These are phyloP conservation scores for Drosophila bocqueti DNA, from an alignment of 1,140 invertebrate species.

Conservation along the genomic window DNA sequence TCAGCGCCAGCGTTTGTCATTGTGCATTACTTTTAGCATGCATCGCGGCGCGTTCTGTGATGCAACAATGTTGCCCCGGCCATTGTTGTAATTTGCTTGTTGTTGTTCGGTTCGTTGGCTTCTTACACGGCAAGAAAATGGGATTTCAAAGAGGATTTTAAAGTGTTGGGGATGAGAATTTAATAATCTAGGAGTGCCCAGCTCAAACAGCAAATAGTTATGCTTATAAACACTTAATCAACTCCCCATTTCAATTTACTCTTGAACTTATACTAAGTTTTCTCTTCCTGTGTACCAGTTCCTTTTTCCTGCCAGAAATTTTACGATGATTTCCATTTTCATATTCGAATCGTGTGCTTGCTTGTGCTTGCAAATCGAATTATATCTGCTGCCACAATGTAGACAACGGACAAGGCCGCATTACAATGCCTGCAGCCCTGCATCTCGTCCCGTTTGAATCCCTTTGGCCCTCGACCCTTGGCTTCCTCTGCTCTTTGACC, in stretches of 20 bases:
- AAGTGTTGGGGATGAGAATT: neutral
- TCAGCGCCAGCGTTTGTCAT: constrained; percentile 65
- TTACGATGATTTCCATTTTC: constrained; percentile 71
- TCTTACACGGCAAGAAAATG: constrained; percentile 8
- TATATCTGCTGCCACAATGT: constrained; percentile 79
- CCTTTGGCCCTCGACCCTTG: constrained; percentile 9
- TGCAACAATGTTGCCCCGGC: constrained; percentile 71
- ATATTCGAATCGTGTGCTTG: constrained; percentile 70
- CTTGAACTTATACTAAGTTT: no score
- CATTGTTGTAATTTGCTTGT: constrained; percentile 73
- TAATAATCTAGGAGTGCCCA: no score
- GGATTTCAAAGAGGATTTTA: neutral
- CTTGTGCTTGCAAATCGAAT: constrained; percentile 68
- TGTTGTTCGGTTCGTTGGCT: constrained; percentile 66
- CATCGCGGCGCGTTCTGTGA: constrained; percentile 61
- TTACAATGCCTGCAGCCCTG: constrained; percentile 49
- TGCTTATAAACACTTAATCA: no score
- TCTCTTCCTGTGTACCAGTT: neutral
- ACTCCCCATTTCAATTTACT: neutral
- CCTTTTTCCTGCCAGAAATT: constrained; percentile 39
- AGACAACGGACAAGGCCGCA: constrained; percentile 59
- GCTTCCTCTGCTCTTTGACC: constrained; percentile 56
- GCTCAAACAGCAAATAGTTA: neutral
- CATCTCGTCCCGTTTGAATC: constrained; percentile 11
- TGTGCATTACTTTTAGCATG: constrained; percentile 81